A percentile compares a stretch with the other conserved stretches of the same genome.
These are phyloP conservation scores for Agrochola circellaris DNA, from an alignment of 2,888 invertebrate genomes.

Conservation along the genomic window DNA sequence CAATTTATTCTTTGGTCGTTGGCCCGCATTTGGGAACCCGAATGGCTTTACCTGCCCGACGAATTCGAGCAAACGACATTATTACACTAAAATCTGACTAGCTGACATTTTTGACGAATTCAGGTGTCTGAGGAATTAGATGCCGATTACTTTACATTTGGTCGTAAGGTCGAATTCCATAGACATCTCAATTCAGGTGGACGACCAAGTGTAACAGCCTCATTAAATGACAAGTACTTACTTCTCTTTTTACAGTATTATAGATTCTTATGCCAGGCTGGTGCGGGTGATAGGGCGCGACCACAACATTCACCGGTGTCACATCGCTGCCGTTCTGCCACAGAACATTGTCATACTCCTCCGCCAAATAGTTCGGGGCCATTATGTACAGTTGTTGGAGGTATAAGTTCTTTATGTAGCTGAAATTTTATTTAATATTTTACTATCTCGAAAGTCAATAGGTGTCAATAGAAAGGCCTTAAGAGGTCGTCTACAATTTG, in stretches of 20 bases:
- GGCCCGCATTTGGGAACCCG: neutral
- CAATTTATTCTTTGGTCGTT: neutral
- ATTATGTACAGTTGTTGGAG: conserved; percentile 94
- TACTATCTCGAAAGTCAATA: neutral
- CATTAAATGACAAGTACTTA: conserved; percentile 72
- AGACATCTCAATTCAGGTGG: neutral
- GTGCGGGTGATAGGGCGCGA: conserved; percentile 92
- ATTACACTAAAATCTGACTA: neutral
- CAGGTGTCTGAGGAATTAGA: neutral
- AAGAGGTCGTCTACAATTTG: conserved; percentile 4
- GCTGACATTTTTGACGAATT: neutral
- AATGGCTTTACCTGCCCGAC: neutral
- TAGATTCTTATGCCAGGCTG: conserved; percentile 93
- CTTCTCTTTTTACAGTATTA: conserved; percentile 92
- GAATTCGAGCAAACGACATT: neutral
- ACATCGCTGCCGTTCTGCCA: conserved; percentile 93
- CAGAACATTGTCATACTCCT: conserved; percentile 92
- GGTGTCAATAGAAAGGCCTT: neutral
- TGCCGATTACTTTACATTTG: neutral
- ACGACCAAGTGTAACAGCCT: neutral
- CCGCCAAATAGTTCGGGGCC: conserved; percentile 95
- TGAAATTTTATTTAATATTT: conserved; percentile 70
- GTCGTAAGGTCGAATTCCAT: neutral
- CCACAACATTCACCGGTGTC: conserved; percentile 91
- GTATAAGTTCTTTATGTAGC: conserved; percentile 94